Percentiles rank a stretch among this genome's conserved stretches.
phyloP scores from a whole-genome alignment of 2,888 invertebrate species.

The Lycophotia porphyrea region DNA sequence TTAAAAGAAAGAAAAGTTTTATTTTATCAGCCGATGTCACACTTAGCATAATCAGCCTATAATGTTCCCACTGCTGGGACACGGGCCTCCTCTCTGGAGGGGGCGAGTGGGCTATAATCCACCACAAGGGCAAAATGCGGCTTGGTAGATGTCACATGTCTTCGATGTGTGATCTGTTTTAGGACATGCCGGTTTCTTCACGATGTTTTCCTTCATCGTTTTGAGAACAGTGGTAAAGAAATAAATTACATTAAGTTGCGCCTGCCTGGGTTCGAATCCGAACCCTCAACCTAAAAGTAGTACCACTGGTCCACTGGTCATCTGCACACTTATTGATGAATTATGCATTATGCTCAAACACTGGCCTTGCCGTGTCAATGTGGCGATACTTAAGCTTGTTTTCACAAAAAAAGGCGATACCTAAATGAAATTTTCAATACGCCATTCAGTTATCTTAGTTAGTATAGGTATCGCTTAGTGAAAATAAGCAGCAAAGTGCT shows the following conservation, averaged over 20 bases:
- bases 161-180: background rate
- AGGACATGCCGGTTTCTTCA: background rate
- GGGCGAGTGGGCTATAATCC: background rate
- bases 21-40: background rate
- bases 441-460: too few relatives aligned
- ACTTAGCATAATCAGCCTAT: background rate
- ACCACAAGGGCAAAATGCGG: background rate
- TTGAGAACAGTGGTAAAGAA: background rate
- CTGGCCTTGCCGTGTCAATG: background rate
- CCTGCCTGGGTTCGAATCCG: background rate
- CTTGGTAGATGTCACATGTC: background rate
- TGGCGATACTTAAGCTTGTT: background rate
- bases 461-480: too few relatives aligned
- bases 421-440: background rate
- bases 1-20: conserved; percentile 29
- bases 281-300: background rate
- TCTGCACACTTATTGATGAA: background rate
- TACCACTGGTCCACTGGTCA: background rate
- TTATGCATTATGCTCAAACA: background rate
- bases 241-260: background rate
- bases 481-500: background rate
- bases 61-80: background rate
- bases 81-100: background rate
- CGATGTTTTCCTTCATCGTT: background rate
- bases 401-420: background rate